Conservation (phyloP, 2,888 invertebrate species). For the Acrobasis consociella region DNA sequence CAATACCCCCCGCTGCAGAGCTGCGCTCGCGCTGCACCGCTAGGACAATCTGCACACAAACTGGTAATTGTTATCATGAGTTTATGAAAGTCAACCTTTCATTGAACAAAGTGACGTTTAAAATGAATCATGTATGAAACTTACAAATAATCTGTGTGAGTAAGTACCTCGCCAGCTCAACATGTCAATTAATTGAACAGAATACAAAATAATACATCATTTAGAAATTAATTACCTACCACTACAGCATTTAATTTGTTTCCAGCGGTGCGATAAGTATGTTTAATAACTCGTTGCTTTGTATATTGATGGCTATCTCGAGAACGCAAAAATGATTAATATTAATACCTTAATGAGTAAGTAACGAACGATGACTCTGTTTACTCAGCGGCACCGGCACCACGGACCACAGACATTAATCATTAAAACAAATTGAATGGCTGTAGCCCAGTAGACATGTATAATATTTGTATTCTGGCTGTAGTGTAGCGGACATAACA, state of each 20-base stretch:
- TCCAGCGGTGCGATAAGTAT: background rate
- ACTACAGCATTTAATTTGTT: background rate
- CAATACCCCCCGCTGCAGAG: too few species aligned
- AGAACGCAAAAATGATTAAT: slow-evolving; percentile 8
- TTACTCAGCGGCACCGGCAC: background rate
- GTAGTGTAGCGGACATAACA: background rate
- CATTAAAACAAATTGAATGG: background rate
- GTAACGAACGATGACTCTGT: background rate
- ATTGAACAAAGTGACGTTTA: too few species aligned
- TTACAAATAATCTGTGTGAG: too few species aligned
- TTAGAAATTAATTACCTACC: background rate
- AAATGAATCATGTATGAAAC: too few species aligned
- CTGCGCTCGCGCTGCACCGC: too few species aligned
- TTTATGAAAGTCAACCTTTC: too few species aligned
- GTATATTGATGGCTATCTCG: background rate
- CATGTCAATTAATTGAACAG: too few species aligned
- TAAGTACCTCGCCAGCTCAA: too few species aligned
- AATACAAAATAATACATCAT: background rate
- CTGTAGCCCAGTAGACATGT: too few species aligned
- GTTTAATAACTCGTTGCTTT: background rate
- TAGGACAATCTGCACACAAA: too few species aligned
- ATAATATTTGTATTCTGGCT: too few species aligned
- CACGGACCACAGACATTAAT: background rate
- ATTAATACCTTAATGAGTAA: background rate
- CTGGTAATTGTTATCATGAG: too few species aligned